phyloP scores from a whole-genome alignment of 1,140 invertebrate species.

The Zeugodacus cucurbitae region DNA sequence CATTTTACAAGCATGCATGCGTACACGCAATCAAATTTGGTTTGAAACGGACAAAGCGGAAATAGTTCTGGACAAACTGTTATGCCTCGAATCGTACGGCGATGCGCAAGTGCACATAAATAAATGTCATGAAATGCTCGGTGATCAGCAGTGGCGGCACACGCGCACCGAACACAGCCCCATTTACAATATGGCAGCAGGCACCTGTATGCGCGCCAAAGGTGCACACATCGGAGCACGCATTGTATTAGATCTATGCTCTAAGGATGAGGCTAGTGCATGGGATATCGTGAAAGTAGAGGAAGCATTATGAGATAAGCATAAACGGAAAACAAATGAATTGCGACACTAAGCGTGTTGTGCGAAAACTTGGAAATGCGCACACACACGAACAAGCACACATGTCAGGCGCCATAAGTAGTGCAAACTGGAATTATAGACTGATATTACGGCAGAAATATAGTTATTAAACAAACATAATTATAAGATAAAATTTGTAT shows the following conservation, averaged over 20 bases:
- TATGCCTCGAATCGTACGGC: conserved; percentile 83
- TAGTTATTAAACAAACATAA: background rate
- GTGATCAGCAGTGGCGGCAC: conserved; percentile 89
- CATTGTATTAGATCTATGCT: conserved; percentile 79
- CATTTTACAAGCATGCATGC: conserved; percentile 76
- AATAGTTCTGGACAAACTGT: conserved; percentile 83
- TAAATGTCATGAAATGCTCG: conserved; percentile 93
- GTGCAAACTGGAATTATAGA: conserved; percentile 18
- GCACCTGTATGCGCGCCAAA: conserved; percentile 80
- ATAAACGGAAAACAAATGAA: background rate
- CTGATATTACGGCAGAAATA: conserved; percentile 33
- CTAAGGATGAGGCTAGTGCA: conserved; percentile 70
- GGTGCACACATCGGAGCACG: conserved; percentile 68
- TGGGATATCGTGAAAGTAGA: conserved; percentile 74
- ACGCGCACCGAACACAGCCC: conserved; percentile 75
- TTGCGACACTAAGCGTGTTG: background rate
- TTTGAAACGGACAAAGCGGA: conserved; percentile 87
- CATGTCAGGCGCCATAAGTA: conserved; percentile 1
- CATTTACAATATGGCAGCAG: conserved; percentile 87
- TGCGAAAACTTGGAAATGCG: background rate
- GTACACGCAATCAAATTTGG: conserved; percentile 73
- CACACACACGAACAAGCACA: background rate
- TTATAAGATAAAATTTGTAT: background rate
- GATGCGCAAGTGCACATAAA: conserved; percentile 75
- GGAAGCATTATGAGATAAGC: background rate